These are phyloP conservation scores for Caenorhabditis sp. DNA, from an alignment of 2,888 invertebrate genomes.

Conservation along the genomic window DNA sequence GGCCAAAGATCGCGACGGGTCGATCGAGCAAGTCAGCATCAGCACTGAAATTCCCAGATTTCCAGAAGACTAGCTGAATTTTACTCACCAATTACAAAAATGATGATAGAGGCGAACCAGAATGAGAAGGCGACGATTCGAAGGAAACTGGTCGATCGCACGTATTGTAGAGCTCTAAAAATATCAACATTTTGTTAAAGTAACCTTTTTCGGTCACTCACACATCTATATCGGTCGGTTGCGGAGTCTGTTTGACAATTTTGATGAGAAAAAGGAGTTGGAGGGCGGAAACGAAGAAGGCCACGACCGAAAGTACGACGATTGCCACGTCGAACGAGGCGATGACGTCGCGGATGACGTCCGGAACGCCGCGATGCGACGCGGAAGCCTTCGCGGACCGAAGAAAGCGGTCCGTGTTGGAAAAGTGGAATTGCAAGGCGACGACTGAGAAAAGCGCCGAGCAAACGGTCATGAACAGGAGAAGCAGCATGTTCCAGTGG, in stretches of 20 bases:
- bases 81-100: conserved; percentile 56
- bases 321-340: conserved; percentile 60
- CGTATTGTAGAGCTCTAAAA: conserved; percentile 61
- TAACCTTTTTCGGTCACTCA: conserved; percentile 18
- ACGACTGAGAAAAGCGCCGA: conserved; percentile 53
- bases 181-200: not conserved
- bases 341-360: conserved; percentile 47
- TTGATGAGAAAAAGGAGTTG: conserved; percentile 58
- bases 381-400: conserved; percentile 11
- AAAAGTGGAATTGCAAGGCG: conserved; percentile 47
- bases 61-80: no score
- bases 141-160: conserved; percentile 54
- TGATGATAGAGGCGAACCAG: conserved; percentile 59
- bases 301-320: conserved; percentile 47
- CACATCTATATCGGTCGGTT: conserved; percentile 22
- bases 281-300: conserved; percentile 59
- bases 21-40: conserved; percentile 53
- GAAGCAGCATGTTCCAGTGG: conserved; percentile 51
- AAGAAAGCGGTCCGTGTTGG: conserved; percentile 26
- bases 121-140: conserved; percentile 63
- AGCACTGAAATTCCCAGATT: conserved; percentile 65
- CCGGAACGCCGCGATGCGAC: conserved; percentile 20
- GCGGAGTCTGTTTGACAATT: conserved; percentile 38
- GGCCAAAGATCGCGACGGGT: conserved; percentile 47
- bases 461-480: conserved; percentile 55